Percentiles rank a stretch among this genome's conserved stretches.
These are phyloP conservation scores for Leptarthrus brevirostris DNA, from an alignment of 2,888 invertebrate species.

Conservation along the genomic window DNA sequence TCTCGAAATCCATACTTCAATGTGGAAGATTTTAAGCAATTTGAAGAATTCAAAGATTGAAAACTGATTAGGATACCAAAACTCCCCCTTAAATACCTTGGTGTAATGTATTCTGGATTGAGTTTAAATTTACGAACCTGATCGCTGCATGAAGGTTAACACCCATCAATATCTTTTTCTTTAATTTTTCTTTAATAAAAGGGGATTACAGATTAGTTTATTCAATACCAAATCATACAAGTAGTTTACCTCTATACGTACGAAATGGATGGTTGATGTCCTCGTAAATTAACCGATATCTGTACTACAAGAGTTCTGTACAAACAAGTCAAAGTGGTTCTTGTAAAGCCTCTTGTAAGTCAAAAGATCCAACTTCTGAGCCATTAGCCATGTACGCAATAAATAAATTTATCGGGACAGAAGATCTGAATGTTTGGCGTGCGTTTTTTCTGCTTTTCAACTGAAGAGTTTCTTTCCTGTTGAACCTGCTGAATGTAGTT, in stretches of 20 bases:
- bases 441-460: constrained; percentile 20
- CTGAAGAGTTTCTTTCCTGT: constrained; percentile 6
- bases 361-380: constrained; percentile 40
- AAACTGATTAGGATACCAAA: no score
- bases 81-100: no score
- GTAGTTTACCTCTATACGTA: constrained; percentile 10
- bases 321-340: constrained; percentile 18
- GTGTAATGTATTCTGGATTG: no score
- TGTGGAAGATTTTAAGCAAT: no score
- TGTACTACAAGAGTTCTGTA: constrained; percentile 18
- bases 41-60: no score
- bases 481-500: constrained; percentile 16
- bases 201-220: neutral
- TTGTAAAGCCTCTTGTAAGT: constrained; percentile 40
- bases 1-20: no score
- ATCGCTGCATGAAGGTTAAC: no score
- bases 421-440: constrained; percentile 49
- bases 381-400: constrained; percentile 54
- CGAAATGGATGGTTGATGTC: constrained; percentile 39
- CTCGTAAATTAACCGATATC: constrained; percentile 30
- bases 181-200: neutral
- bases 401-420: constrained; percentile 53
- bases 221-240: neutral
- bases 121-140: no score
- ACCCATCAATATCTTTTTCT: no score